Evolutionary conservation across 92 coral and sea anemone species (phyloP), one percentile per base, ranked within the genome.

Genomic region (Porites cylindrica): DNA sequence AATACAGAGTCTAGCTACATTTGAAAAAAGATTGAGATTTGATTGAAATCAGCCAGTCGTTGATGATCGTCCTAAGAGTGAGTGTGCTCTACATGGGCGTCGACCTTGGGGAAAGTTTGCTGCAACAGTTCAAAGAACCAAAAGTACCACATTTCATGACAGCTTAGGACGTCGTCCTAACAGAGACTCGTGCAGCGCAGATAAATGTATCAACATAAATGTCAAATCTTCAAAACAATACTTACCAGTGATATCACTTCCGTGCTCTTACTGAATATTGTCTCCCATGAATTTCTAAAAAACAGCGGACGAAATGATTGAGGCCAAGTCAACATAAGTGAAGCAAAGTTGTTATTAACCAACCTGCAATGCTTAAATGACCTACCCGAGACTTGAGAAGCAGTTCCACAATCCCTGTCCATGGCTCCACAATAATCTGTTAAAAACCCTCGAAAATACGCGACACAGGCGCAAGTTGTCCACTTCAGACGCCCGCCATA

Each of bases 391-490:
- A 85, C 90, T 90, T 4, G 99, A 93, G 79, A 96, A 96, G 86
- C 98, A 96, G 89, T 95, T 96, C 99, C 99, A 96, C 74, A 96
- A 81, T 64, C 99, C 99, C 82, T 96, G 99, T 29, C 99, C 99
- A 72, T 96, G 99, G 74, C 99, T 96, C 99, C 99, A 96, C 20
- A 96, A 67, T 81, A 96, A 86, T 77, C 99, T 83, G 82, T 96
- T 96, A 72, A 96, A 96, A 51, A 96, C 95, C 63, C 98, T 89
- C 11, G 96, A 93, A 68, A 96, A 94, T 12, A 96, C 88, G 26
- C 99, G 94, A 75, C 95, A 95, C 12, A 96, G 94, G 53, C 96
- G 92, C 53, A 96, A 89, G 74, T 84, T 95, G 77, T 96, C 99
- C 50, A 96, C 96, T 64, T 96, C 99, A n/a, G 96, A 86, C 7